Evolutionary conservation across 2,797 vertebrate genomes (phyloP).

Genomic region (Sebastes itinus): DNA sequence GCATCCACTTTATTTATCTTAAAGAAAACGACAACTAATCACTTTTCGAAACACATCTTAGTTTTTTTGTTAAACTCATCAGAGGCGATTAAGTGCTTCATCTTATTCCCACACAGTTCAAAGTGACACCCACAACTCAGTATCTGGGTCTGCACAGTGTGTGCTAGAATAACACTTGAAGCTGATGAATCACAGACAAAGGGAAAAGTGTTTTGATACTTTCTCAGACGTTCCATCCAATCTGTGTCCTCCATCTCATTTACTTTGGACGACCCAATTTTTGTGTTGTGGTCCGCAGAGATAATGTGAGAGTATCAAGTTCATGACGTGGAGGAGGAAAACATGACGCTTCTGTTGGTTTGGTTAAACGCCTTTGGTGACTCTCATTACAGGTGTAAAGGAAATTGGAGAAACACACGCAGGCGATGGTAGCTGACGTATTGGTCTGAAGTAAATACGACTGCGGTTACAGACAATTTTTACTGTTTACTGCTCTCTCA

Average conservation of each 20-base stretch:
- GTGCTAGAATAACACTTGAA: slow-evolving; percentile 11
- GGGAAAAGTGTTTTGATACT: background rate
- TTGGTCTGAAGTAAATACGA: slow-evolving; percentile 13
- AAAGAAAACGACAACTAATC: background rate
- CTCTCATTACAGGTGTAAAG: slow-evolving; percentile 9
- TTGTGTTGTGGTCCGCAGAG: background rate
- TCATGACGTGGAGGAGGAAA: slow-evolving; percentile 5
- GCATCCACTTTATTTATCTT: background rate
- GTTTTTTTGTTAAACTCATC: background rate
- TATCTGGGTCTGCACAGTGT: slow-evolving; percentile 1
- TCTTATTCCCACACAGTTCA: slow-evolving; percentile 4
- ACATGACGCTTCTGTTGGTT: background rate
- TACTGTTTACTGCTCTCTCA: slow-evolving; percentile 4
- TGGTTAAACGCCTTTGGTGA: slow-evolving; percentile 2
- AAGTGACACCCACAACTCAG: background rate
- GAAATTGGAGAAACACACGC: slow-evolving; percentile 37
- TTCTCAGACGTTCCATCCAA: slow-evolving; percentile 9
- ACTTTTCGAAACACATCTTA: background rate
- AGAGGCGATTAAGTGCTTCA: background rate
- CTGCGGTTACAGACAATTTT: slow-evolving; percentile 7
- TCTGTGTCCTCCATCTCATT: slow-evolving; percentile 29
- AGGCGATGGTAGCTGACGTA: background rate
- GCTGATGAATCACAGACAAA: slow-evolving; percentile 22
- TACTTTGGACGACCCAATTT: background rate
- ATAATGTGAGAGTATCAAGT: slow-evolving; percentile 19